Percentiles rank a stretch among this genome's conserved stretches.
Conservation (phyloP, 2,113 vertebrate genomes). For the Seriola quinqueradiata region DNA sequence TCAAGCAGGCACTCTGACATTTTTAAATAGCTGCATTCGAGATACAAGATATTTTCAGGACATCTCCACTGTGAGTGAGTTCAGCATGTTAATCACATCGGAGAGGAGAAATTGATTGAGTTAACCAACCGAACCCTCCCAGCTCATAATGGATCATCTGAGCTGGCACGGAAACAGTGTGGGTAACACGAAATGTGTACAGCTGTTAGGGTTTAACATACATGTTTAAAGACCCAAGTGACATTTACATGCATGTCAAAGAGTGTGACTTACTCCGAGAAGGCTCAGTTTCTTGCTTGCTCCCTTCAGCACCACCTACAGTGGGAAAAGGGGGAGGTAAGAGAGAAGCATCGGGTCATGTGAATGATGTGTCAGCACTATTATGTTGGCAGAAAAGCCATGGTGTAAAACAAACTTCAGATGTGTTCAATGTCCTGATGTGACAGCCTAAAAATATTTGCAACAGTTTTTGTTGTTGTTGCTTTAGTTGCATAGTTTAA, state of each 20-base stretch:
- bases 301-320: conserved; percentile 87
- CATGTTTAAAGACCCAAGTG: neutral
- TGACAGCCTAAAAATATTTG: conserved; percentile 5
- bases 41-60: conserved; percentile 42
- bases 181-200: neutral
- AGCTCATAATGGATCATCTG: conserved; percentile 24
- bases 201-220: neutral
- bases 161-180: conserved; percentile 22
- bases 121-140: conserved; percentile 3
- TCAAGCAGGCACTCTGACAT: conserved; percentile 24
- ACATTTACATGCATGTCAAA: neutral
- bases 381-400: conserved; percentile 24
- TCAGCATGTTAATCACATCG: conserved; percentile 43
- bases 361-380: conserved; percentile 42
- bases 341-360: conserved; percentile 7
- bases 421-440: conserved; percentile 16
- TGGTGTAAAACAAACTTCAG: conserved; percentile 23
- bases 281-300: conserved; percentile 88
- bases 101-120: conserved; percentile 32
- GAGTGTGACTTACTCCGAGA: conserved; percentile 83
- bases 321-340: neutral
- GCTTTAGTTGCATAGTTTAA: neutral
- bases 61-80: conserved; percentile 33
- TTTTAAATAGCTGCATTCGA: conserved; percentile 37
- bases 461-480: conserved; percentile 5